phyloP scores from a whole-genome alignment of 2,797 vertebrate genomes.

The Enteromius fasciolatus region DNA sequence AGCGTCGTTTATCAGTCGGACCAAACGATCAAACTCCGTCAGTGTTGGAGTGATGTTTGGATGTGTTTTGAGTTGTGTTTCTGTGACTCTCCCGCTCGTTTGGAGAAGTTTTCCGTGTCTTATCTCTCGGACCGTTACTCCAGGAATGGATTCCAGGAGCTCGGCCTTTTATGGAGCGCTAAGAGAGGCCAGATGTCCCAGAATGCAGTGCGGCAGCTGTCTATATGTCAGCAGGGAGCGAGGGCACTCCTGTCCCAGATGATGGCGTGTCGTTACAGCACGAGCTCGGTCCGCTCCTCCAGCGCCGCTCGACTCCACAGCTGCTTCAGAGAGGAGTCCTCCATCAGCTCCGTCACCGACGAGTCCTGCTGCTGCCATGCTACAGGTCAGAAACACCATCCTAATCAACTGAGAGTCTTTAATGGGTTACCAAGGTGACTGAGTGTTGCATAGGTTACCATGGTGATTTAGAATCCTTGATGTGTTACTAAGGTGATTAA shows the following conservation, averaged over 20 bases:
- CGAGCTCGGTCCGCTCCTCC: constrained; percentile 70
- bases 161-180: constrained; percentile 74
- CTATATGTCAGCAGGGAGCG: constrained; percentile 5
- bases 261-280: constrained; percentile 68
- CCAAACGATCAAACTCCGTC: background rate
- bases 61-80: background rate
- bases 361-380: background rate
- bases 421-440: background rate
- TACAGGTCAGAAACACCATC: no score
- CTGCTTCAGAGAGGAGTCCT: constrained; percentile 67
- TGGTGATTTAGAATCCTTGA: background rate
- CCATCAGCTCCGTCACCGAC: constrained; percentile 55
- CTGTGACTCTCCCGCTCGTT: constrained; percentile 22
- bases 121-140: constrained; percentile 78
- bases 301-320: constrained; percentile 65
- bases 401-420: background rate
- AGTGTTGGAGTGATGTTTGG: no score
- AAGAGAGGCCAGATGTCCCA: constrained; percentile 63
- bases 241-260: background rate
- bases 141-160: constrained; percentile 61
- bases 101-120: constrained; percentile 58
- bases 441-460: no score
- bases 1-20: background rate
- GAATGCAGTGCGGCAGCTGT: constrained; percentile 64
- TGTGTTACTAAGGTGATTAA: background rate